Evolutionary conservation across 2,888 invertebrate species (phyloP), one percentile per base, ranked within the genome.

Genomic region (Parasteatoda lunata): DNA sequence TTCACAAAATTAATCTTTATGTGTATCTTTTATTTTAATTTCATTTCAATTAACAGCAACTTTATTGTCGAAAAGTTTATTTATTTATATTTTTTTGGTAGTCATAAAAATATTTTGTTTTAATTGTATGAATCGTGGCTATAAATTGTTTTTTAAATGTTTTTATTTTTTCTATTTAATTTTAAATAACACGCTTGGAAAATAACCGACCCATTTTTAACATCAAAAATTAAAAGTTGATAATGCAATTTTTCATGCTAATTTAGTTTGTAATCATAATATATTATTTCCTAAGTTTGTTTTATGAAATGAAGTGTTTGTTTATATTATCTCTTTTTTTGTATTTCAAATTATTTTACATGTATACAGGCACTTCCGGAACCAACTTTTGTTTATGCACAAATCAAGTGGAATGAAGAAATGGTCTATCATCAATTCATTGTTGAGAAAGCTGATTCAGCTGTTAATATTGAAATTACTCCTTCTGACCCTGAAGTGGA

Each of bases 391-490:
- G 89, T 90, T 11, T 77, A 87, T 66, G 89, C 90, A 9, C 81
- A 87, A 30, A 87, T 90, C 9, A 90, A 89, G 79, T 89, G 89
- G 89, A 89, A 90, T 76, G 90, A 90, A 70, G 78, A 89, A 45
- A 90, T 90, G 90, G 88, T 90, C 13, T 90, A 90, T 70, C 90
- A 90, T 87, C 90, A 90, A 65, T 89, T 90, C 15, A 87, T 89
- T 54, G 89, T 90, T 8, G 89, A 89, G 11, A 90, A 90, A 82
- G 86, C 89, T 3, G 90, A 89, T 75, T 90, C 90, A 54, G 89
- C 90, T 7, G 89, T 90, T 13, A 90, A 90, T 81, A 88, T 90
- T 64, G 90, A 90, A 82, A 88, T 90, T 7, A 85, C 89, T 13
- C 90, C 90, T 7, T 84, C 84, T 30, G 89, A 89, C 70, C 88